Evolutionary conservation across 2,113 vertebrate genomes (phyloP), one percentile per base, ranked within the genome.

Genomic region (Misgurnus mizolepis): DNA sequence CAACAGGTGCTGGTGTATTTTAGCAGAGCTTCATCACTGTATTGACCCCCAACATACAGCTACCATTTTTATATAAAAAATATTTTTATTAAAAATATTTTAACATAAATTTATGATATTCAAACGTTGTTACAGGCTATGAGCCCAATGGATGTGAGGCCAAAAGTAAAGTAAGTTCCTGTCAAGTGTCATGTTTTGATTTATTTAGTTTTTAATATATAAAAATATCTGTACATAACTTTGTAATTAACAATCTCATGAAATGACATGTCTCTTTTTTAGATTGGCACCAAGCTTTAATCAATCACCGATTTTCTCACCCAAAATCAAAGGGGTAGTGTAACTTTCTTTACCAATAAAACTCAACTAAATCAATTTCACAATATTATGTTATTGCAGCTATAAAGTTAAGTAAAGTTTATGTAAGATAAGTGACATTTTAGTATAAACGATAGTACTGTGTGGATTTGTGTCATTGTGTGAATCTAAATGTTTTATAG

Each of bases 281-380:
- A 93, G 92, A 86, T 53, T 94, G 80, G 92, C 93, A 80, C 41
- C 87, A 76, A 88, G 78, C 45, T 93, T 94, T 61, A 27, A 1
- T 6, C 82, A 83, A 18, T 56, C 17, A 9, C 0, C 80, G 39
- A 15, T 0, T 4, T 6, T 3, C 8, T 43, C 6, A 14, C 4
- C n/a, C 43, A 14, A 0, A 0, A 90, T 53, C 12, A 89, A 86
- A 86, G 85, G 90, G 90, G 90, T 91, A 76, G 6, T 4, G 4
- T 6, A 61, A 45, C 4, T 61, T 47, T 47, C 47, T 56, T 53
- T n/a, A 17, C 0, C 50, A 56, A 6, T n/a, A 58, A 18, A 7
- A 18, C 14, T 58, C 7, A 18, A 53, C 12, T 17, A 5, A 18
- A 58, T 18, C 17, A 69, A 22, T 45, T 22, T 56, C 56, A 9